Conservation (phyloP, 2,113 vertebrate species). For the Nymphicus hollandicus region DNA sequence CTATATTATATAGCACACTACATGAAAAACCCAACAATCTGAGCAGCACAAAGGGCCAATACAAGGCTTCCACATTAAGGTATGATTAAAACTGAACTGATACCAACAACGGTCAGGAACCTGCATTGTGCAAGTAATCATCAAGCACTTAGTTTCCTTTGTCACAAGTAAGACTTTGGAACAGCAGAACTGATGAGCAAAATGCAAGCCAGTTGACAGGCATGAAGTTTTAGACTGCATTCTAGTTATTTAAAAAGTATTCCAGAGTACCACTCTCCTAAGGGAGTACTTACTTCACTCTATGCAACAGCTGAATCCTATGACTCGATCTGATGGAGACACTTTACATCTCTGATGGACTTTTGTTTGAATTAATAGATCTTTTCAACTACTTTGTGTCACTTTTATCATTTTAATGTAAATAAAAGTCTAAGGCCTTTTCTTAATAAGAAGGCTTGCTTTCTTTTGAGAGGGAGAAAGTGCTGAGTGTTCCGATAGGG, state of each 20-base stretch:
- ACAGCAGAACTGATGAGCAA: background rate
- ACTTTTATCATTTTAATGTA: slow-evolving; percentile 60
- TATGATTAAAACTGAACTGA: background rate
- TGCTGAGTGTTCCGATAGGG: slow-evolving; percentile 16
- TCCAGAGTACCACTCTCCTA: background rate
- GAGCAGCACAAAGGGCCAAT: background rate
- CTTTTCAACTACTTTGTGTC: background rate
- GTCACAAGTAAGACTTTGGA: background rate
- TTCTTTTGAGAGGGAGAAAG: slow-evolving; percentile 37
- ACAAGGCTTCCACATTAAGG: background rate
- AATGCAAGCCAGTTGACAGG: background rate
- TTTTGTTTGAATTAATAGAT: background rate
- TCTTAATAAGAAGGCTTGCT: slow-evolving; percentile 37
- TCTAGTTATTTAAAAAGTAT: background rate
- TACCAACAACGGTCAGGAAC: background rate
- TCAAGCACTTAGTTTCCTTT: background rate
- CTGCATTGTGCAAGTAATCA: background rate
- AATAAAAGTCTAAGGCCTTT: slow-evolving; percentile 38
- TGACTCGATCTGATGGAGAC: background rate
- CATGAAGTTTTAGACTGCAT: background rate
- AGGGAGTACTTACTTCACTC: background rate
- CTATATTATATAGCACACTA: fast-evolving
- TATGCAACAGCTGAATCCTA: background rate
- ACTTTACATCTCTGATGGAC: background rate
- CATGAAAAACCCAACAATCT: background rate